A percentile compares a stretch with the other conserved stretches of the same genome.
phyloP scores from a whole-genome alignment of 2,113 vertebrate species.

The Phaethon lepturus region DNA sequence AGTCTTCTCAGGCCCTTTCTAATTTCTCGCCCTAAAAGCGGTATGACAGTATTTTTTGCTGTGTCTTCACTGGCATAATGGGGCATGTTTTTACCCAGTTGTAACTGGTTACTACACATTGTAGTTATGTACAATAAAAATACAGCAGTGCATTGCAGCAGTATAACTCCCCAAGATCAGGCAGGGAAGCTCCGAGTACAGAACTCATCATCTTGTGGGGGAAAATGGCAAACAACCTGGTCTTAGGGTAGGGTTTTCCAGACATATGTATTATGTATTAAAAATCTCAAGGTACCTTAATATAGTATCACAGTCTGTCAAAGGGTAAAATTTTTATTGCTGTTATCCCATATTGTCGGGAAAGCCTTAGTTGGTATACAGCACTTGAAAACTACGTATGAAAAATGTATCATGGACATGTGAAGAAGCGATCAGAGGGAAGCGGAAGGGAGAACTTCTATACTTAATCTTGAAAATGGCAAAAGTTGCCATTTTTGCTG shows the following conservation, averaged over 20 bases:
- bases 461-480: neutral
- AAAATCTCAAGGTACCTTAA: neutral
- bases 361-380: neutral
- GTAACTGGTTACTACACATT: neutral
- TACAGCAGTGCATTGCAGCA: neutral
- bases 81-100: neutral
- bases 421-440: neutral
- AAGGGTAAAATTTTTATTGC: neutral
- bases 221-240: neutral
- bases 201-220: neutral
- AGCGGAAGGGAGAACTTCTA: neutral
- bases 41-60: neutral
- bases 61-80: neutral
- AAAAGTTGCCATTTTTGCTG: neutral
- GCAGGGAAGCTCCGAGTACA: neutral
- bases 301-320: neutral
- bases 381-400: neutral
- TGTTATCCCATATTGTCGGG: neutral
- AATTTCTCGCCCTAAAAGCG: neutral
- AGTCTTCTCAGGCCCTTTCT: neutral
- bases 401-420: neutral
- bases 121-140: neutral
- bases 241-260: neutral
- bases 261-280: neutral
- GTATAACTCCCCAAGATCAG: neutral